A percentile compares a stretch with the other conserved stretches of the same genome.
Conservation (phyloP, 2,113 vertebrate genomes). For the Salvelinus sp. region DNA sequence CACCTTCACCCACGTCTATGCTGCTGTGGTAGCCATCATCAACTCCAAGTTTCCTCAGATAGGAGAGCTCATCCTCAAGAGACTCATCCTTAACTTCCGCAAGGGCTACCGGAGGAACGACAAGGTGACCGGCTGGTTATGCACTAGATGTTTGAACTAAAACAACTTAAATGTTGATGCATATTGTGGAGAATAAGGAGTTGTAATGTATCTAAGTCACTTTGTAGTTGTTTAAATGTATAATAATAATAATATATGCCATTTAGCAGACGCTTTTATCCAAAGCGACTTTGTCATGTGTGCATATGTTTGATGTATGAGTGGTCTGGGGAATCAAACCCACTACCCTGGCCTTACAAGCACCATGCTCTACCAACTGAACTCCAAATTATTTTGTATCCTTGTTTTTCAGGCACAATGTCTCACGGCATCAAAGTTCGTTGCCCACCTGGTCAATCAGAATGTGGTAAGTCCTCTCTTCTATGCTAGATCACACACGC, state of each 20-base stretch:
- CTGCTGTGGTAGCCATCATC: conserved; percentile 92
- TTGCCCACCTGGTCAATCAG: conserved; percentile 98
- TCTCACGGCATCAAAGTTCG: conserved; percentile 94
- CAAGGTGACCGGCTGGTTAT: conserved; percentile 77
- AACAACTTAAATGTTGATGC: too few species aligned
- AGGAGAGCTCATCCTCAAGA: conserved; percentile 94
- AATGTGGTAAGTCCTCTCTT: conserved; percentile 75
- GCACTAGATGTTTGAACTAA: too few species aligned
- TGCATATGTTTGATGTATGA: too few species aligned
- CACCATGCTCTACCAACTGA: neutral
- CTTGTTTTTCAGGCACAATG: conserved; percentile 89
- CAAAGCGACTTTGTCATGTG: too few species aligned
- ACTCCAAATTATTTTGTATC: conserved; percentile 28
- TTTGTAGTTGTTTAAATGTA: too few species aligned
- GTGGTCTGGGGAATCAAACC: too few species aligned
- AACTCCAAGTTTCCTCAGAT: conserved; percentile 98
- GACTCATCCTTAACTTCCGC: conserved; percentile 92
- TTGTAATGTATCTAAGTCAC: too few species aligned
- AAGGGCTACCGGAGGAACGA: conserved; percentile 96
- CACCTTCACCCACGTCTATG: conserved; percentile 95
- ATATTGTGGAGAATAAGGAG: too few species aligned
- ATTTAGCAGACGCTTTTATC: too few species aligned
- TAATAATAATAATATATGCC: too few species aligned
- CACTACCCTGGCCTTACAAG: too few species aligned
- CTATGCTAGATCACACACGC: too few species aligned